Evolutionary conservation across 2,797 vertebrate species (phyloP).

Genomic region (Falco biarmicus): DNA sequence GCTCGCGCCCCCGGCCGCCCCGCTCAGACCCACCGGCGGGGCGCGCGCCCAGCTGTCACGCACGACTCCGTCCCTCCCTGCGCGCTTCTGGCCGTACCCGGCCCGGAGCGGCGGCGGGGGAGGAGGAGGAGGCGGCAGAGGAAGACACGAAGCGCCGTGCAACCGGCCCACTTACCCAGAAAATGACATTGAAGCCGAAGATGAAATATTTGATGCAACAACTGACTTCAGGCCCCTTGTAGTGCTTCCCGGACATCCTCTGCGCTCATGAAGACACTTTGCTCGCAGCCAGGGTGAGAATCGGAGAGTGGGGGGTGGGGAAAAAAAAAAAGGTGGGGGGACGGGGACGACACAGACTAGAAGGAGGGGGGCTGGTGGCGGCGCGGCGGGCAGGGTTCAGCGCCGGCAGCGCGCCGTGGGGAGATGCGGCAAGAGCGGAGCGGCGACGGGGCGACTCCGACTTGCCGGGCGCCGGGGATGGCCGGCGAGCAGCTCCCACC

Average conservation of each 20-base stretch:
- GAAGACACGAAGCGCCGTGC: neutral
- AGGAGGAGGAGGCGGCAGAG: neutral
- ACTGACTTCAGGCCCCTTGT: conserved; percentile 97
- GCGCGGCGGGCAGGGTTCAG: neutral
- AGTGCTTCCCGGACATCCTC: conserved; percentile 96
- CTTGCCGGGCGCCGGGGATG: conserved; percentile 37
- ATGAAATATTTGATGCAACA: conserved; percentile 99
- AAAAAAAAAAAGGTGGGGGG: neutral
- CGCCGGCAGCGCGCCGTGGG: conserved; percentile 12
- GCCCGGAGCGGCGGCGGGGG: neutral
- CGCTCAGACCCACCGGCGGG: neutral
- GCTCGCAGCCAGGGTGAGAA: conserved; percentile 61
- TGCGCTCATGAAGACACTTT: conserved; percentile 80
- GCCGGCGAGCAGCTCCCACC: conserved; percentile 41
- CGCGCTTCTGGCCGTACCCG: neutral
- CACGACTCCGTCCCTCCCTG: neutral
- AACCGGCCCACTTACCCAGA: conserved; percentile 88
- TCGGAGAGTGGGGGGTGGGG: neutral
- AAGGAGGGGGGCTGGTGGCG: neutral
- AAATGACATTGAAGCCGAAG: conserved; percentile 99
- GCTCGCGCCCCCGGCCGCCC: neutral
- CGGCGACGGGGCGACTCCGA: neutral
- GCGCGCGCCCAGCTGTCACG: neutral
- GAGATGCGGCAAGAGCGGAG: conserved; percentile 18
- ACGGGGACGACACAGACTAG: neutral